These are phyloP conservation scores for Agriopis leucophaearia DNA, from an alignment of 2,888 invertebrate species.

Conservation along the genomic window DNA sequence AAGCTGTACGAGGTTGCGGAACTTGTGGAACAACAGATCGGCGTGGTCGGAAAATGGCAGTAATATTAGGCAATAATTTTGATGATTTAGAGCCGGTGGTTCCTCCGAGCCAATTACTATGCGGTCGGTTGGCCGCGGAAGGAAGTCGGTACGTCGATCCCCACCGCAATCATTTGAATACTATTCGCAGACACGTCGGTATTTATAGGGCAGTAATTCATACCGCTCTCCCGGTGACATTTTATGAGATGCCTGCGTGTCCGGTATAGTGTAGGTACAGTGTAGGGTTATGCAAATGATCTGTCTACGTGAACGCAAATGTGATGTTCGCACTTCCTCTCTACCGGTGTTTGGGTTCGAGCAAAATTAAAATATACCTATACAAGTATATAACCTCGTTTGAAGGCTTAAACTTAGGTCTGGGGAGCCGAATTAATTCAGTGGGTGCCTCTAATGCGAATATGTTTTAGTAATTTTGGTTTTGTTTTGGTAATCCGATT, in stretches of 20 bases:
- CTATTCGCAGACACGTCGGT: slow-evolving; percentile 72
- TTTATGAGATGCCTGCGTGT: slow-evolving; percentile 74
- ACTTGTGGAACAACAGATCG: slow-evolving; percentile 74
- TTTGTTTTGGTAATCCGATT: slow-evolving; percentile 38
- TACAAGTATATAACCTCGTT: slow-evolving; percentile 23
- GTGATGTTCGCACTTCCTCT: slow-evolving; percentile 49
- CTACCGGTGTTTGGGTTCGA: slow-evolving; percentile 22
- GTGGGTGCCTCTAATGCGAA: slow-evolving; percentile 35
- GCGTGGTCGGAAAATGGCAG: slow-evolving; percentile 67
- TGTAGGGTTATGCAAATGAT: slow-evolving; percentile 68
- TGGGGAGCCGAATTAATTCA: slow-evolving; percentile 37
- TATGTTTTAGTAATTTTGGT: slow-evolving; percentile 40
- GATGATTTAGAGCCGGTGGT: slow-evolving; percentile 78
- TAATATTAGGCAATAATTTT: slow-evolving; percentile 84
- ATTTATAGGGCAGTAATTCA: slow-evolving; percentile 81
- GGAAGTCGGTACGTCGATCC: slow-evolving; percentile 82
- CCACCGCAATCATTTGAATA: slow-evolving; percentile 83
- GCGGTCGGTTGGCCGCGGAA: slow-evolving; percentile 78
- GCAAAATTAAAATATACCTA: slow-evolving; percentile 33
- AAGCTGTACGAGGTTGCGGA: slow-evolving; percentile 66
- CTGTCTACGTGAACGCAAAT: slow-evolving; percentile 55
- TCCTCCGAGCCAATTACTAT: slow-evolving; percentile 81
- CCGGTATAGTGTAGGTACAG: slow-evolving; percentile 66
- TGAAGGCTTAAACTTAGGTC: slow-evolving; percentile 37
- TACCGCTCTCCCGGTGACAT: slow-evolving; percentile 70